These are phyloP conservation scores for Coleophora deauratella DNA, from an alignment of 2,888 invertebrate species.

Conservation along the genomic window DNA sequence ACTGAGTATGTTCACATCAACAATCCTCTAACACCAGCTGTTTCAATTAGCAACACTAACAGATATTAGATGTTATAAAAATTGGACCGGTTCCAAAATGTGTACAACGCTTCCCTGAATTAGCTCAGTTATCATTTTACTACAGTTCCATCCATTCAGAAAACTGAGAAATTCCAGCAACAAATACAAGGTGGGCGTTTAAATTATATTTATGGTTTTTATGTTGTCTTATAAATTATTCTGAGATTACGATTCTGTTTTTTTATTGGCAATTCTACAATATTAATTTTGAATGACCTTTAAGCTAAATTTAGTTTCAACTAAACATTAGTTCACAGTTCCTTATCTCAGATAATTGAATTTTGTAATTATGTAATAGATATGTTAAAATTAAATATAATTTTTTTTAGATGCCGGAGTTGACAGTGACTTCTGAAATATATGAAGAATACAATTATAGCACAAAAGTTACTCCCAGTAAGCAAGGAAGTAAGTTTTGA, in stretches of 20 bases:
- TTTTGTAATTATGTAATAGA: too few relatives aligned
- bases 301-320: constrained; percentile 8
- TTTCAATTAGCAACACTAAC: too few relatives aligned
- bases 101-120: constrained; percentile 40
- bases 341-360: too few relatives aligned
- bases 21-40: too few relatives aligned
- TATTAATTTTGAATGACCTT: constrained; percentile 7
- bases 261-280: constrained; percentile 5
- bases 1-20: too few relatives aligned
- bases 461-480: constrained; percentile 57
- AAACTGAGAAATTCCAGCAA: neutral
- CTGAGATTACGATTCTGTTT: neutral
- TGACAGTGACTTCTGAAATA: constrained; percentile 82
- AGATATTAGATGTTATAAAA: constrained; percentile 53
- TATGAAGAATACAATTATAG: constrained; percentile 80
- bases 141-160: constrained; percentile 1
- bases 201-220: neutral
- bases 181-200: neutral
- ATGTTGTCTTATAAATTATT: neutral
- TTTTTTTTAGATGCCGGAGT: constrained; percentile 65
- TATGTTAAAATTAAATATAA: too few relatives aligned
- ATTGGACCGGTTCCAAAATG: constrained; percentile 64
- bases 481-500: constrained; percentile 56
- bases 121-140: constrained; percentile 25
- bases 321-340: too few relatives aligned